Evolutionary conservation across 2,113 vertebrate genomes (phyloP), one percentile per base, ranked within the genome.

Genomic region (Pelodiscus sinensis): DNA sequence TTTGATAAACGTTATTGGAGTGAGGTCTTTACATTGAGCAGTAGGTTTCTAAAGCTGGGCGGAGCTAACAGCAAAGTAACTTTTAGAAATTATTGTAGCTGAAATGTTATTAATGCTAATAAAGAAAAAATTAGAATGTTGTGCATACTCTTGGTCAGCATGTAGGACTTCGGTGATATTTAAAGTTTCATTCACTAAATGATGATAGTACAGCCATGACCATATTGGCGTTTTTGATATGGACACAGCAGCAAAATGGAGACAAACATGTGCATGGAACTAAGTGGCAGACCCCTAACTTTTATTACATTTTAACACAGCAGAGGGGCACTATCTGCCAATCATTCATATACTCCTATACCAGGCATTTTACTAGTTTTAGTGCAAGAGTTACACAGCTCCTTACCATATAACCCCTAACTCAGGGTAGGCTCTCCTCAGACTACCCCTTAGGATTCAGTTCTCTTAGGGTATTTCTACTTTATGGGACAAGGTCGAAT

Each of bases 151-250:
- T 50, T 15, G 82, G 88, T 93, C 94, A 94, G 81, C 71, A 82
- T 50, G 87, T 62, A 29, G 50, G 12, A 91, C 21, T 86, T 56
- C 71, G 68, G 65, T 51, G 85, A 84, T 90, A 56, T 88, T 91
- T 92, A 88, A 95, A 95, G 58, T 73, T 91, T 58, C 80, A 93
- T 89, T 85, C 82, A 94, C 77, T 86, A 93, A 94, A 93, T 58
- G 62, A 84, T 85, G 89, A 85, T 65, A 90, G 78, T 87, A 56
- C 93, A 96, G 88, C 86, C 93, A 18, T 80, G 88, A 0, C 0
- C 25, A 54, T 80, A 51, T 96, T 73, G 31, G 92, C 90, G 82
- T 19, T 94, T 78, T 31, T 65, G 29, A 31, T 31, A 15, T 7
- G 7, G 62, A 65, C 29, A 65, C 62, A 65, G 14, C 29, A 65